A percentile compares a stretch with the other conserved stretches of the same genome.
Evolutionary conservation across 1,140 invertebrate genomes (phyloP).

Genomic region (Augochlora pura): DNA sequence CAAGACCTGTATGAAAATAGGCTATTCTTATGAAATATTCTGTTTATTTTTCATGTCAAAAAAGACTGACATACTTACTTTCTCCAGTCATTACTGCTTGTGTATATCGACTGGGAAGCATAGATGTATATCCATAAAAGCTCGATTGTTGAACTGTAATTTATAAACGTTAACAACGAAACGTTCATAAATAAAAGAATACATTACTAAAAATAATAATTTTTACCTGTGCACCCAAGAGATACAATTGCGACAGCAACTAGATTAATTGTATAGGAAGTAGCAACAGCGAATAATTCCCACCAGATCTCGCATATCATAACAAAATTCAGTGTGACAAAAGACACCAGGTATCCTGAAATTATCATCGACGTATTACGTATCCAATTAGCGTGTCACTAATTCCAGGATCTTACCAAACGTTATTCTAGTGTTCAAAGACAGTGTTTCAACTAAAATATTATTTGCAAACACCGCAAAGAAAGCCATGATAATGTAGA

Average conservation of each 20-base stretch:
- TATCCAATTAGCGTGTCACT: too few relatives aligned
- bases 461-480: constrained; percentile 93
- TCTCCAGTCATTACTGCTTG: constrained; percentile 97
- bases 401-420: constrained; percentile 84
- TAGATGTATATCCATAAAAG: constrained; percentile 96
- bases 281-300: constrained; percentile 86
- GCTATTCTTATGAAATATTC: neutral
- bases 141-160: constrained; percentile 92
- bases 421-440: constrained; percentile 90
- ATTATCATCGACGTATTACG: neutral
- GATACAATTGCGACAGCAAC: constrained; percentile 91
- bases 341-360: constrained; percentile 90
- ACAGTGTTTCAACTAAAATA: constrained; percentile 90
- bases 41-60: neutral
- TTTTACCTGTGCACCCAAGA: constrained; percentile 90
- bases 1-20: constrained; percentile 83
- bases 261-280: constrained; percentile 90
- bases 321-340: constrained; percentile 90
- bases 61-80: constrained; percentile 83
- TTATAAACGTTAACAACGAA: neutral
- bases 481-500: constrained; percentile 93
- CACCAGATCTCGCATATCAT: constrained; percentile 92
- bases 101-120: constrained; percentile 93
- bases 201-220: neutral
- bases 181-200: neutral